phyloP scores from a whole-genome alignment of 2,888 invertebrate genomes.

The Volucella zonaria region DNA sequence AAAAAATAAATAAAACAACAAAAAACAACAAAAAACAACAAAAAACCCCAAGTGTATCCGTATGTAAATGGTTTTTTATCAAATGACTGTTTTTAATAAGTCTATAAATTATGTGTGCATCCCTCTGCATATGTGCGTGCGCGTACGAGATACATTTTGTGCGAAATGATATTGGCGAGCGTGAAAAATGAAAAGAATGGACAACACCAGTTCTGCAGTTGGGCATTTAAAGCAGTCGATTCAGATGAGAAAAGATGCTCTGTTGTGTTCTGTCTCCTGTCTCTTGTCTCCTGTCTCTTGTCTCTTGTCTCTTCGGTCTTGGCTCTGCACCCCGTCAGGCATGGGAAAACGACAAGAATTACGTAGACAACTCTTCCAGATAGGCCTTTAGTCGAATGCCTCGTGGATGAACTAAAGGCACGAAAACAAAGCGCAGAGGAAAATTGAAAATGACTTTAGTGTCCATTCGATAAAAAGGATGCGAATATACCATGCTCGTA shows the following conservation, averaged over 20 bases:
- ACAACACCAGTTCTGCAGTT: conserved; percentile 11
- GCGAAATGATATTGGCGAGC: conserved; percentile 43
- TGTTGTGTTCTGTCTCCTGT: too few species aligned
- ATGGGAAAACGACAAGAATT: conserved; percentile 23
- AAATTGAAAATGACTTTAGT: conserved; percentile 39
- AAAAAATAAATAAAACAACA: neutral
- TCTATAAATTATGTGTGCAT: conserved; percentile 47
- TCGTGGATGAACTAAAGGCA: neutral
- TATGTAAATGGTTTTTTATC: conserved; percentile 61
- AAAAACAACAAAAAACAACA: neutral
- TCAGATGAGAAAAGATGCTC: too few species aligned
- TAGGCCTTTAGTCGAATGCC: conserved; percentile 28
- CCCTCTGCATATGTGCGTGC: conserved; percentile 2
- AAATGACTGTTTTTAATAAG: conserved; percentile 66
- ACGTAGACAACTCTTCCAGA: conserved; percentile 11
- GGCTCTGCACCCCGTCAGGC: neutral
- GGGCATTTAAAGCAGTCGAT: too few species aligned
- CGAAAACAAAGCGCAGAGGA: conserved; percentile 33
- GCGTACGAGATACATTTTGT: conserved; percentile 13
- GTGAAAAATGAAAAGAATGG: conserved; percentile 55
- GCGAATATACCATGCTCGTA: neutral
- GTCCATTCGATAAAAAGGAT: conserved; percentile 30
- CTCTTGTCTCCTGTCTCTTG: too few species aligned
- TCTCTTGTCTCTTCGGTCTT: too few species aligned
- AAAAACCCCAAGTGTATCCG: neutral